Evolutionary conservation across 1,140 invertebrate genomes (phyloP).

Genomic region (Heliconius melpomene): DNA sequence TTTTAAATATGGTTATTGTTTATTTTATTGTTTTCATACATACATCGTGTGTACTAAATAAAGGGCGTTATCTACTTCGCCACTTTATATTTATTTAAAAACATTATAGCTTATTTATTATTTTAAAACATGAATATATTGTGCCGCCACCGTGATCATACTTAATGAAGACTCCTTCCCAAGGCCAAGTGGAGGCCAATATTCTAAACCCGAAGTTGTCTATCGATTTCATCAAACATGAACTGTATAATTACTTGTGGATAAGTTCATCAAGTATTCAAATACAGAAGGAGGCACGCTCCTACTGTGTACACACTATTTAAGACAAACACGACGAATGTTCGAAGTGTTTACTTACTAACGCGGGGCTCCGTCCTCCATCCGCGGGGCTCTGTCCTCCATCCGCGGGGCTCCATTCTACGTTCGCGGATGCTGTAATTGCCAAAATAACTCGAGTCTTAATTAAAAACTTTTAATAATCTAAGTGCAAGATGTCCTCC

Average conservation of each 20-base stretch:
- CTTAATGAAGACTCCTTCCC: not conserved
- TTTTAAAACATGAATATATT: not conserved
- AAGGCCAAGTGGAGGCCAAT: not conserved
- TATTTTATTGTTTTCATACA: not conserved
- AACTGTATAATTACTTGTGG: constrained; percentile 5
- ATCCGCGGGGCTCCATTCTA: too few relatives aligned
- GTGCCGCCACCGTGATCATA: not conserved
- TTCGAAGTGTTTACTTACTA: not conserved
- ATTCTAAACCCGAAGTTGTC: not conserved
- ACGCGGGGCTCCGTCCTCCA: too few relatives aligned
- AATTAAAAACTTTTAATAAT: not conserved
- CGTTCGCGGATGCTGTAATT: not conserved
- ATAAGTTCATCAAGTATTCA: constrained; percentile 24
- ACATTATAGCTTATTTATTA: too few relatives aligned
- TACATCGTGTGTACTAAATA: not conserved
- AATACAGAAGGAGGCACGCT: constrained; percentile 5
- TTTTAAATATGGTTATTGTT: not conserved
- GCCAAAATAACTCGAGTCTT: not conserved
- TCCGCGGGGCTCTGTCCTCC: too few relatives aligned
- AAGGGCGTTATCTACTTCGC: not conserved
- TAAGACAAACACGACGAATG: constrained; percentile 6
- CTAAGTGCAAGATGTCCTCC: not conserved
- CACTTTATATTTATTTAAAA: not conserved
- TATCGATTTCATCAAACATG: constrained; percentile 8
- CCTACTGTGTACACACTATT: not conserved